Evolutionary conservation across 2,888 invertebrate species (phyloP).

Genomic region (Ophioninae sp.): DNA sequence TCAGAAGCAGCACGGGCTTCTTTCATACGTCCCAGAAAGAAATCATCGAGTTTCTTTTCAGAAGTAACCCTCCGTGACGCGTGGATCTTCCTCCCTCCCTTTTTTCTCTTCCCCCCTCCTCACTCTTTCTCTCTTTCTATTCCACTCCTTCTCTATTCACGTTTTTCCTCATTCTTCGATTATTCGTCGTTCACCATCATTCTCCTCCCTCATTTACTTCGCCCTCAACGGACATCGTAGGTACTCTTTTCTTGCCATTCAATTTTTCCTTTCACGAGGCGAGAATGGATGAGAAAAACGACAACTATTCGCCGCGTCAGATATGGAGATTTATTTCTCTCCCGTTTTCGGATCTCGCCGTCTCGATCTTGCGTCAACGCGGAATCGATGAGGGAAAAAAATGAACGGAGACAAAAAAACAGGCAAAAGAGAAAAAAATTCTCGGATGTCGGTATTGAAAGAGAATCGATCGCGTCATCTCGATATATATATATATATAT

Average conservation of each 20-base stretch:
- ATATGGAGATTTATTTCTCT: constrained; percentile 79
- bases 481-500: constrained; percentile 71
- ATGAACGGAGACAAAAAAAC: neutral
- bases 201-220: constrained; percentile 42
- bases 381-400: constrained; percentile 52
- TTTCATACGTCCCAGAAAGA: constrained; percentile 64
- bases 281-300: constrained; percentile 60
- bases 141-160: constrained; percentile 38
- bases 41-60: constrained; percentile 73
- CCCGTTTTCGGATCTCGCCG: constrained; percentile 66
- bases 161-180: constrained; percentile 53
- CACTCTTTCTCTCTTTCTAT: constrained; percentile 38
- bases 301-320: constrained; percentile 75
- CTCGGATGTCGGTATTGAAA: constrained; percentile 65
- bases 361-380: constrained; percentile 35
- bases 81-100: constrained; percentile 41
- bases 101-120: constrained; percentile 53
- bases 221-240: constrained; percentile 26
- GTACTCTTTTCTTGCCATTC: constrained; percentile 48
- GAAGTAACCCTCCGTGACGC: constrained; percentile 60
- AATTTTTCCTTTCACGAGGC: constrained; percentile 63
- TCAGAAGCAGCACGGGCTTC: constrained; percentile 49
- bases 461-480: constrained; percentile 77
- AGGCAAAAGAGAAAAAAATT: constrained; percentile 12
- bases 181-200: constrained; percentile 35